Percentiles rank a stretch among this genome's conserved stretches.
These are phyloP conservation scores for Allolobophora icterica DNA, from an alignment of 2,888 invertebrate genomes.

Conservation along the genomic window DNA sequence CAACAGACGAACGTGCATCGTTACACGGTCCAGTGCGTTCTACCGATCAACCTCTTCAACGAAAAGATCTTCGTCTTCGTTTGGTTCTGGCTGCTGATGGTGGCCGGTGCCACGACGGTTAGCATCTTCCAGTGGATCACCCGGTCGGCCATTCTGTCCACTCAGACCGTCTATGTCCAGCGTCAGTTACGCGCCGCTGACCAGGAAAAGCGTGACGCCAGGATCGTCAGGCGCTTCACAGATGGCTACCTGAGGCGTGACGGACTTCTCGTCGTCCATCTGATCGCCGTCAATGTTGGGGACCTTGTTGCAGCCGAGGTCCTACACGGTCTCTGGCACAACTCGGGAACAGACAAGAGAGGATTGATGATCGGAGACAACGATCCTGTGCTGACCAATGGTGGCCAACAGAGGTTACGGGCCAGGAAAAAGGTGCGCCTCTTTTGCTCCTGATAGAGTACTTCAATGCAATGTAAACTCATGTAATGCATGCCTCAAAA, in stretches of 20 bases:
- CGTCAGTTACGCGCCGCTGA: conserved; percentile 38
- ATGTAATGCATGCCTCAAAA: too few relatives aligned
- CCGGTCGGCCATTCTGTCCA: conserved; percentile 28
- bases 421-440: conserved; percentile 13
- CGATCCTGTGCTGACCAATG: neutral
- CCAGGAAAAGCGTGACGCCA: conserved; percentile 34
- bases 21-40: conserved; percentile 44
- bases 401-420: neutral
- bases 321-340: conserved; percentile 48
- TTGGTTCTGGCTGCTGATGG: conserved; percentile 68
- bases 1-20: conserved; percentile 45
- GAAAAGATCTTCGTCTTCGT: conserved; percentile 60
- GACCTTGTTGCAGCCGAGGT: conserved; percentile 48
- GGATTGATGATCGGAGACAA: neutral
- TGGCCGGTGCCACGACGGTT: conserved; percentile 38
- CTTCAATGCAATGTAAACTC: neutral
- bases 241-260: conserved; percentile 44
- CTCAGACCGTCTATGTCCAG: conserved; percentile 42
- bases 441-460: neutral
- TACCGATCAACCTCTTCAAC: conserved; percentile 43
- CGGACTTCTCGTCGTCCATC: conserved; percentile 44
- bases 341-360: conserved; percentile 39
- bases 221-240: conserved; percentile 43
- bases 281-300: conserved; percentile 46
- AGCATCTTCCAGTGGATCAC: conserved; percentile 41